Evolutionary conservation across 1,140 invertebrate species (phyloP).

Genomic region (Philopotamus ludificatus): DNA sequence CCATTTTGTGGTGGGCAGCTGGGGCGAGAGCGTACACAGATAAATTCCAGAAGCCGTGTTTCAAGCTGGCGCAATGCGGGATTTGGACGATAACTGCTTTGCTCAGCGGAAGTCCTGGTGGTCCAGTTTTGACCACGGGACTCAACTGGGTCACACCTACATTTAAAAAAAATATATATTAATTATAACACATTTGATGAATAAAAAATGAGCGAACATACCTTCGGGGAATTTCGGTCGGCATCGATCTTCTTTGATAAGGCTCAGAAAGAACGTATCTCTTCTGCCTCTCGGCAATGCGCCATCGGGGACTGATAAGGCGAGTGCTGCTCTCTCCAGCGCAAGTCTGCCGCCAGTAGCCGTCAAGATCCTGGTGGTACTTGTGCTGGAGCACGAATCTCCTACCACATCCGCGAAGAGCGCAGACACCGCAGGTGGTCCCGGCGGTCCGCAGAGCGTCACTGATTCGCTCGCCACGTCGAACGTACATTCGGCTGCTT

Average conservation of each 20-base stretch:
- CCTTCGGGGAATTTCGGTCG: conserved; percentile 79
- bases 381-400: conserved; percentile 24
- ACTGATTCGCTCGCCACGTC: conserved; percentile 69
- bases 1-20: conserved; percentile 55
- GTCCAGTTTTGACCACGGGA: conserved; percentile 87
- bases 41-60: conserved; percentile 80
- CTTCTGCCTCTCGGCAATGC: conserved; percentile 74
- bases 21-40: conserved; percentile 76
- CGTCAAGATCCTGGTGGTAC: conserved; percentile 60
- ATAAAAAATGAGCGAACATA: conserved; percentile 42
- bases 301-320: conserved; percentile 84
- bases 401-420: conserved; percentile 36
- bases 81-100: conserved; percentile 91
- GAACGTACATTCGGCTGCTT: conserved; percentile 68
- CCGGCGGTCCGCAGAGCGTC: conserved; percentile 51
- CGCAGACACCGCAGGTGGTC: conserved; percentile 38
- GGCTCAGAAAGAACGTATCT: conserved; percentile 83
- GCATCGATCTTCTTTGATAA: conserved; percentile 87
- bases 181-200: no score
- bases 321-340: conserved; percentile 78
- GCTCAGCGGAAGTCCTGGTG: conserved; percentile 72
- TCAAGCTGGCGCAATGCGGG: conserved; percentile 86
- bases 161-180: conserved; percentile 37
- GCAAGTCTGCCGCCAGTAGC: conserved; percentile 75
- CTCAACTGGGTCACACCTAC: conserved; percentile 83